Conservation (phyloP, 1,140 invertebrate genomes). For the Anastrepha ludens region DNA sequence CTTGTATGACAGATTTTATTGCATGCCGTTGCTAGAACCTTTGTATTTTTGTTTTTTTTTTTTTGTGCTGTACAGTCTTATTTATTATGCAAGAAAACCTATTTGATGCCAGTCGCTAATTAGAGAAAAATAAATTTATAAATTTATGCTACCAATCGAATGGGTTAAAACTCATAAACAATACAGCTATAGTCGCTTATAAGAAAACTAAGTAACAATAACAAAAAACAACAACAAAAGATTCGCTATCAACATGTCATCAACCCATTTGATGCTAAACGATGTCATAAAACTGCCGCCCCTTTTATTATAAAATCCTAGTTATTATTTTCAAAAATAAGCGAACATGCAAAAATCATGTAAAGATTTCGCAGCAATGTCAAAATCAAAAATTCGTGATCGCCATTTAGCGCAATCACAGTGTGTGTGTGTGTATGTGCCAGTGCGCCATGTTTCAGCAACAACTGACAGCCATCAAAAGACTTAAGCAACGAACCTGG, state of each 20-base stretch:
- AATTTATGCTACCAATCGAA: no score
- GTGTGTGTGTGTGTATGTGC: background rate
- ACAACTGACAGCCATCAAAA: constrained; percentile 62
- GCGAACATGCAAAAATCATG: constrained; percentile 20
- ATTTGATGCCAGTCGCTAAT: no score
- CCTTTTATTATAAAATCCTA: constrained; percentile 25
- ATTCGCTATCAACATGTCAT: constrained; percentile 33
- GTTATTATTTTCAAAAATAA: constrained; percentile 10
- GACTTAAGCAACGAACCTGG: constrained; percentile 69
- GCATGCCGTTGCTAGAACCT: no score
- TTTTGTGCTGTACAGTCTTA: no score
- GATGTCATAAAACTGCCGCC: background rate
- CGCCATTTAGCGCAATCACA: background rate
- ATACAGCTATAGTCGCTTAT: no score
- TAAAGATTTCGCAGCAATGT: constrained; percentile 44
- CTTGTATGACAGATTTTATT: no score
- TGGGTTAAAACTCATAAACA: no score
- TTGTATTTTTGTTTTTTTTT: no score
- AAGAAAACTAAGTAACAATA: no score
- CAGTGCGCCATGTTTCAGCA: background rate
- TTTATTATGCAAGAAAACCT: no score
- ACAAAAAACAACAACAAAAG: no score
- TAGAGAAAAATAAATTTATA: no score
- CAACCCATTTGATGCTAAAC: constrained; percentile 8
- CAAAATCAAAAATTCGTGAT: constrained; percentile 50